Percentiles rank a stretch among this genome's conserved stretches.
Conservation (phyloP, 1,140 invertebrate genomes). For the Macrotrachela quadricornifera region DNA sequence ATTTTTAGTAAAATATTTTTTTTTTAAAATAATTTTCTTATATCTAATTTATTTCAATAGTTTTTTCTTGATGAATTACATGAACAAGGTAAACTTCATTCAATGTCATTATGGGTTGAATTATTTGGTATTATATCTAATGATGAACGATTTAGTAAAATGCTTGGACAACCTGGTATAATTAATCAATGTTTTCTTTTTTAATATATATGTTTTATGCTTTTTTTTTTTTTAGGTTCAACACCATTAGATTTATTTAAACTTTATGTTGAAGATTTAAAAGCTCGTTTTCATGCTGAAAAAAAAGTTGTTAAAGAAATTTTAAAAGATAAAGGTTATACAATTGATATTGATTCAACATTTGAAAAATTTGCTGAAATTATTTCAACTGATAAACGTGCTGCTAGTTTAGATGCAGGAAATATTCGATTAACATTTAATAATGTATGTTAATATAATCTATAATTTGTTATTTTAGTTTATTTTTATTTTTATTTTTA, state of each 20-base stretch:
- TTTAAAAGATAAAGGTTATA: constrained; percentile 54
- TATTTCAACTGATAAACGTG: constrained; percentile 78
- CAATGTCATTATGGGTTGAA: constrained; percentile 98
- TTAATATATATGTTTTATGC: too few species aligned
- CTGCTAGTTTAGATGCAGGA: constrained; percentile 70
- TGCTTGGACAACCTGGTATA: constrained; percentile 56
- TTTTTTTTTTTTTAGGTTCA: constrained; percentile 31
- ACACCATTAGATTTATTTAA: constrained; percentile 95
- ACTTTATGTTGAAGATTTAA: constrained; percentile 95
- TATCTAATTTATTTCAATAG: constrained; percentile 12
- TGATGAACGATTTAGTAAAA: constrained; percentile 61
- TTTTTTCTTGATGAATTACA: constrained; percentile 71
- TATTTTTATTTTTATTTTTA: constrained; percentile 13
- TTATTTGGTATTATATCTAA: constrained; percentile 80
- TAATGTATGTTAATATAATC: constrained; percentile 42
- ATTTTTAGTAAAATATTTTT: constrained; percentile 37
- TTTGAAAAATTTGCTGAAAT: constrained; percentile 88
- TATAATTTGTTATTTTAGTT: neutral
- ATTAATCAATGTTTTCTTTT: neutral
- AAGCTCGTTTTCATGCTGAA: constrained; percentile 86
- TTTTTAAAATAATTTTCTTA: too few species aligned
- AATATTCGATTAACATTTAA: constrained; percentile 82
- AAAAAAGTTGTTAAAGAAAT: constrained; percentile 97
- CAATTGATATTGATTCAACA: constrained; percentile 60
- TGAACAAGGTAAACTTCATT: constrained; percentile 84